Evolutionary conservation across 2,888 invertebrate genomes (phyloP).

Genomic region (Lithophane socia): DNA sequence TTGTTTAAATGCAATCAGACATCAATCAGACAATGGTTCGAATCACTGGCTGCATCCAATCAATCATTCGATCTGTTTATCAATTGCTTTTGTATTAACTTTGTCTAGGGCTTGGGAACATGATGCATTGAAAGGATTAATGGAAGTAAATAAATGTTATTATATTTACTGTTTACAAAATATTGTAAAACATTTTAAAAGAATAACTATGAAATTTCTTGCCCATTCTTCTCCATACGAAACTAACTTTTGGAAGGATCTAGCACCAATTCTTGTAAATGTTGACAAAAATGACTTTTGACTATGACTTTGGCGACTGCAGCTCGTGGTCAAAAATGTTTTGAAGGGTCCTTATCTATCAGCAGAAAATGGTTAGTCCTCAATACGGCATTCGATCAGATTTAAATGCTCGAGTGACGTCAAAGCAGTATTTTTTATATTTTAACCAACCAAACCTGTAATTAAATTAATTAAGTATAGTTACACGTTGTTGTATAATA

Average conservation of each 20-base stretch:
- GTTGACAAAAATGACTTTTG: no score
- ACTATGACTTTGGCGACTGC: not conserved
- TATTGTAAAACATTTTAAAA: not conserved
- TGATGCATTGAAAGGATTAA: not conserved
- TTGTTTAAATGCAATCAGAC: constrained; percentile 66
- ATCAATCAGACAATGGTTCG: constrained; percentile 51
- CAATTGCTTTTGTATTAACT: constrained; percentile 20
- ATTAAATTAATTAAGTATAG: not conserved
- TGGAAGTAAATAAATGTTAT: not conserved
- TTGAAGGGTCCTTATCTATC: not conserved
- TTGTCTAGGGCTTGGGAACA: not conserved
- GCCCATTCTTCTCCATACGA: no score
- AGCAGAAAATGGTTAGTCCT: not conserved
- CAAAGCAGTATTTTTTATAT: constrained; percentile 5
- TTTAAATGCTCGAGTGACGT: not conserved
- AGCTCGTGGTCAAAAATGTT: no score
- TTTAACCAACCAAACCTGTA: not conserved
- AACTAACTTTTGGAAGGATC: no score
- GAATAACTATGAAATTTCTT: no score
- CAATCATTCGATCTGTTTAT: constrained; percentile 48
- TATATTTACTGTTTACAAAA: not conserved
- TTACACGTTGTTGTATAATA: not conserved
- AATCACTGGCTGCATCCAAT: constrained; percentile 50
- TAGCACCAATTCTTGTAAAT: no score
- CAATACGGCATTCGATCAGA: not conserved